Evolutionary conservation across 2,797 vertebrate genomes (phyloP).

Genomic region (Protonibea diacanthus): DNA sequence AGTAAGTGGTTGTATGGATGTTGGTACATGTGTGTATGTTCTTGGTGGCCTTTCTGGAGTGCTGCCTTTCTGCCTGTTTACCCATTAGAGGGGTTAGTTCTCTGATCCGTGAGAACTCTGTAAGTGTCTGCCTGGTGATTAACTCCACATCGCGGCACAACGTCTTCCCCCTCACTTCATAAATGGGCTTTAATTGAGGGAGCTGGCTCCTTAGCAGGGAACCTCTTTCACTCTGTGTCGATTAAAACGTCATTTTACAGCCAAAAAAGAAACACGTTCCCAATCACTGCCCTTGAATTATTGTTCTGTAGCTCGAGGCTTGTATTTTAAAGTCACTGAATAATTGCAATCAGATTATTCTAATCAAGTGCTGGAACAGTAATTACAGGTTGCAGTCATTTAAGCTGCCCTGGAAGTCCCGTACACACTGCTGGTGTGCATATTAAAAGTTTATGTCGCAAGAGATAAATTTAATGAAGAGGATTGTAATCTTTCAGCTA

Average conservation of each 20-base stretch:
- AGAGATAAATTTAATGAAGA: slow-evolving; percentile 99
- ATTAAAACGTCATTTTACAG: slow-evolving; percentile 96
- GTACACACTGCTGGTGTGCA: slow-evolving; percentile 90
- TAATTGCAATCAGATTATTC: slow-evolving; percentile 99
- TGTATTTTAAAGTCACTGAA: slow-evolving; percentile 99
- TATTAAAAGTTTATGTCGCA: slow-evolving; percentile 99
- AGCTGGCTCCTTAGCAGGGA: slow-evolving; percentile 88
- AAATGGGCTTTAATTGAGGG: slow-evolving; percentile 92
- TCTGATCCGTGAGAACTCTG: slow-evolving; percentile 87
- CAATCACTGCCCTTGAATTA: slow-evolving; percentile 98
- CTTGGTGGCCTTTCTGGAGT: slow-evolving; percentile 54
- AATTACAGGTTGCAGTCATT: slow-evolving; percentile 99
- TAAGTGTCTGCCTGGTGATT: slow-evolving; percentile 88
- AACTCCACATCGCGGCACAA: slow-evolving; percentile 90
- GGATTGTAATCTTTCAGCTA: slow-evolving; percentile 90
- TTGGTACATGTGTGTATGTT: neutral
- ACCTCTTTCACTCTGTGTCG: slow-evolving; percentile 87
- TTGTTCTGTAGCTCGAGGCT: slow-evolving; percentile 99
- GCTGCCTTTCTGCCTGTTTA: slow-evolving; percentile 80
- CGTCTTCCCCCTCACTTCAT: slow-evolving; percentile 90
- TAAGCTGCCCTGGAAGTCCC: slow-evolving; percentile 96
- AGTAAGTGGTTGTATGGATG: slow-evolving; percentile 25
- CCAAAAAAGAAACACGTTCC: slow-evolving; percentile 97
- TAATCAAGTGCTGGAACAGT: slow-evolving; percentile 99
- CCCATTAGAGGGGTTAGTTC: slow-evolving; percentile 81